Evolutionary conservation across 1,140 invertebrate species (phyloP).

Genomic region (Drosophila ficusphila): DNA sequence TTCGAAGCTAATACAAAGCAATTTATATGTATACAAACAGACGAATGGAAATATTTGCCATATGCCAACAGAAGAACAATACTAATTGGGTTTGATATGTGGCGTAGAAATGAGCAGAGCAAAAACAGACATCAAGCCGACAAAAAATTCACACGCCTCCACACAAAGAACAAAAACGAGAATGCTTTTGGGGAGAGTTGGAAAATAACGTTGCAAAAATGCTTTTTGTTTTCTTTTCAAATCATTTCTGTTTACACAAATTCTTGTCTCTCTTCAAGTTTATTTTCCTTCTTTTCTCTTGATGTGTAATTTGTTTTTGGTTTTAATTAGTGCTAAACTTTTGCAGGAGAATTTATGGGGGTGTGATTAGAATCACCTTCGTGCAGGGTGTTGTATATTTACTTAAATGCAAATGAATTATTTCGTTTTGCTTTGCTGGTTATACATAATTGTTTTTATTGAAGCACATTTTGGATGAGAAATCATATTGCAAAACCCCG

Average conservation of each 20-base stretch:
- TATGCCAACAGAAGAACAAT: conserved; percentile 46
- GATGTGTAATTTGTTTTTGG: conserved; percentile 34
- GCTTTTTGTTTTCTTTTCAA: conserved; percentile 27
- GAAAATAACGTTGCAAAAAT: conserved; percentile 27
- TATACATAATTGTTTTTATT: conserved; percentile 27
- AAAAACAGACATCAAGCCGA: conserved; percentile 22
- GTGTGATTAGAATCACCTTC: conserved; percentile 38
- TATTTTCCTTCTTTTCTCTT: background rate
- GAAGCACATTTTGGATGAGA: background rate
- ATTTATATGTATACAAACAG: conserved; percentile 33
- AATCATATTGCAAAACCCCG: conserved; percentile 13
- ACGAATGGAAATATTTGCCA: conserved; percentile 46
- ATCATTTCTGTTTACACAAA: conserved; percentile 25
- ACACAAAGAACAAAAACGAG: conserved; percentile 6
- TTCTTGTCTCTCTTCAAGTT: background rate
- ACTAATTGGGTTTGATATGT: conserved; percentile 44
- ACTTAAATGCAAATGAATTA: conserved; percentile 47
- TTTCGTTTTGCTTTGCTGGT: conserved; percentile 18
- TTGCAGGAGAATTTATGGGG: conserved; percentile 23
- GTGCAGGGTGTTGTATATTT: conserved; percentile 28
- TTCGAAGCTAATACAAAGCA: conserved; percentile 42
- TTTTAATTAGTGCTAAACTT: conserved; percentile 35
- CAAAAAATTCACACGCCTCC: conserved; percentile 45
- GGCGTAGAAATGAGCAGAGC: conserved; percentile 24
- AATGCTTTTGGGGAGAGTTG: background rate